Evolutionary conservation across 2,888 invertebrate species (phyloP), one percentile per base, ranked within the genome.

Genomic region (Trichogramma dendrolimi): DNA sequence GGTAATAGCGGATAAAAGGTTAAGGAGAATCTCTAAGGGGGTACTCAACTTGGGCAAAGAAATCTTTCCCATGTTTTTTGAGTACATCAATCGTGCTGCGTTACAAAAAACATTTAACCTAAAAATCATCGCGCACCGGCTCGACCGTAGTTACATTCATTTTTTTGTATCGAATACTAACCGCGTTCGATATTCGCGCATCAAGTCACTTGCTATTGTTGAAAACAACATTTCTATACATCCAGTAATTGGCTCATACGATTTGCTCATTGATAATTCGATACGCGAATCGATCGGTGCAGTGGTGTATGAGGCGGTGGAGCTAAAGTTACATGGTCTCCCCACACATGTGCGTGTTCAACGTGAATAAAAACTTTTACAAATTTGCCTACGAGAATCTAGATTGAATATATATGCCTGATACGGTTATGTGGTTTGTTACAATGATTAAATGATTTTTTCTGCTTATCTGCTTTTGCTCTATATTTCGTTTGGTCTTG

Each of bases 261-360:
- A n/a, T n/a, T 27, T 27, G 8, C 8, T 44, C 49, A 8, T 51
- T 47, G 55, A 55, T 56, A 53, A 60, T n/a, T 64, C 58, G 52
- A 56, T 46, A 55, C 58, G 56, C 62, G 55, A 51, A 55, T 5
- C 52, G 54, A 58, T 60, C 57, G 62, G n/a, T 61, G 62, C 55
- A 62, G 65, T 65, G 46, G 46, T 46, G 10, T n/a, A n/a, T 46
- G 60, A 62, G 60, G 60, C 62, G 62, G 75, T 72, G 75, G 77
- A 78, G 76, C 75, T 78, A 77, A 78, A 77, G 78, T 77, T 79
- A 79, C 78, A 79, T 79, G 79, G 79, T 79, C 79, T 79, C 79
- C 79, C 79, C 79, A 77, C 79, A 79, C 77, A 75, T 77, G 77
- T 78, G 77, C 78, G 75, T 78, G 27, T 27, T 75, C 75, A 76